Conservation (phyloP, 2,888 invertebrate species). For the Gastracanthus pulcherrimus region DNA sequence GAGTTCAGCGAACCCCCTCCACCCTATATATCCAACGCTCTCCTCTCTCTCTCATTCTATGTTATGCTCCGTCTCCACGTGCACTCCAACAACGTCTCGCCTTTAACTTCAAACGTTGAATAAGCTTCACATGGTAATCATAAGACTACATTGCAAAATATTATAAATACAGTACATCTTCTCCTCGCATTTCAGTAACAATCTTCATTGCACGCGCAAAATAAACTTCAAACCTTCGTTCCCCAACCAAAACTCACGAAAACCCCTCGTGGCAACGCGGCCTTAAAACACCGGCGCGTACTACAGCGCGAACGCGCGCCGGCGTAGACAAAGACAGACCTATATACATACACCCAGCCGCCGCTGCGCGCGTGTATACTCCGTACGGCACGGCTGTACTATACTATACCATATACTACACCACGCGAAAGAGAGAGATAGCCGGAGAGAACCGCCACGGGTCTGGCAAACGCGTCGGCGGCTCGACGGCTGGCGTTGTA, state of each 20-base stretch:
- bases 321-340: background rate
- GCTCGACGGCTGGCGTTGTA: background rate
- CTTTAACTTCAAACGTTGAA: no score
- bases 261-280: no score
- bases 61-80: background rate
- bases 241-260: no score
- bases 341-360: background rate
- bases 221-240: no score
- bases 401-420: no score
- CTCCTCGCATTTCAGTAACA: no score
- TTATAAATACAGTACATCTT: no score
- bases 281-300: background rate
- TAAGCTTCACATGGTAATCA: no score
- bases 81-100: background rate
- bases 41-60: background rate
- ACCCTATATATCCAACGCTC: no score
- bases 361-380: background rate
- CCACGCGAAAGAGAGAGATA: constrained; percentile 9
- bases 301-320: background rate
- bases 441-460: background rate
- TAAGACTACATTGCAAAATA: no score
- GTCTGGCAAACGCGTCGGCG: constrained; percentile 12
- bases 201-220: no score
- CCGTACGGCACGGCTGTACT: no score
- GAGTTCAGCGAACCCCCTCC: constrained; percentile 55